phyloP scores from a whole-genome alignment of 2,797 vertebrate genomes.

The Natrix natrix region DNA sequence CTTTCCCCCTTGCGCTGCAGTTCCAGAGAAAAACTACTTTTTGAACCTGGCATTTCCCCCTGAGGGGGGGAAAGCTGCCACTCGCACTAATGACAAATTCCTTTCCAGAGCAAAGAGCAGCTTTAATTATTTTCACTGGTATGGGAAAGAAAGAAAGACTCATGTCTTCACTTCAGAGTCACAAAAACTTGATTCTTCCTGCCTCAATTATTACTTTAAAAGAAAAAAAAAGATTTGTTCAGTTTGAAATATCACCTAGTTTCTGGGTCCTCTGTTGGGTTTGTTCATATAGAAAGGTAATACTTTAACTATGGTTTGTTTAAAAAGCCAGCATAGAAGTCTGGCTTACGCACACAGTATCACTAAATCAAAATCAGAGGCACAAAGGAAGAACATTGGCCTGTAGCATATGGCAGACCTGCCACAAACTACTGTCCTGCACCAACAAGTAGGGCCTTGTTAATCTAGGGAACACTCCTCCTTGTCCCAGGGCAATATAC shows the following conservation, averaged over 20 bases:
- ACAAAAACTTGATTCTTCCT: not conserved
- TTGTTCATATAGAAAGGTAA: not conserved
- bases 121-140: not conserved
- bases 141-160: not conserved
- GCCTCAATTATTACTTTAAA: not conserved
- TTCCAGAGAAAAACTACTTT: not conserved
- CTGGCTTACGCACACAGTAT: not conserved
- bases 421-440: not conserved
- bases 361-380: not conserved
- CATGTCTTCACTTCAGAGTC: not conserved
- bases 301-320: not conserved
- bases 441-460: not conserved
- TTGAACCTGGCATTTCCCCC: not conserved
- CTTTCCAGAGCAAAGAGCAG: not conserved
- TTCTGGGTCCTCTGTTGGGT: not conserved
- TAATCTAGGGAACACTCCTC: not conserved
- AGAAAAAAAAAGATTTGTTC: not conserved
- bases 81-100: not conserved
- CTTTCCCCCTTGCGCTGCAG: not conserved
- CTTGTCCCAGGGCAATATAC: constrained; percentile 6
- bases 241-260: not conserved
- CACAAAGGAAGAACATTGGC: not conserved
- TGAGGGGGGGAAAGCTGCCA: not conserved
- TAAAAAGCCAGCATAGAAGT: not conserved
- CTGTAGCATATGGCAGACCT: not conserved